Evolutionary conservation across 2,888 invertebrate species (phyloP).

Genomic region (Actias luna): DNA sequence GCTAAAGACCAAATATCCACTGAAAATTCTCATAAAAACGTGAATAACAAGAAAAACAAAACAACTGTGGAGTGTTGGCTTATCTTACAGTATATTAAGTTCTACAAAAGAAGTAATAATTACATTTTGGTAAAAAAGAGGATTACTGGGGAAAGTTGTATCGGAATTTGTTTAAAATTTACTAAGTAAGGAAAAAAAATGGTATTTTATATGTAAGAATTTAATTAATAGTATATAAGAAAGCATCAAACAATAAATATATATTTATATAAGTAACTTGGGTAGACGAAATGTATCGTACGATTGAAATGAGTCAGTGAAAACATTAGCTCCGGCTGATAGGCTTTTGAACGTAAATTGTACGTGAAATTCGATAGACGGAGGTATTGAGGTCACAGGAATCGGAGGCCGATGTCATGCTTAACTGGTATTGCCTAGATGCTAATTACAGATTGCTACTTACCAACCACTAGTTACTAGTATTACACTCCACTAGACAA

Average conservation of each 20-base stretch:
- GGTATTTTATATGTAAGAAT: not conserved
- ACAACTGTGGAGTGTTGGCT: too few relatives aligned
- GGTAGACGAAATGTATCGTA: constrained; percentile 38
- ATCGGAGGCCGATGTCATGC: constrained; percentile 37
- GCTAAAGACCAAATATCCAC: too few relatives aligned
- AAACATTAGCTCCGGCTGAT: constrained; percentile 75
- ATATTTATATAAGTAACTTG: constrained; percentile 44
- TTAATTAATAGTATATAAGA: not conserved
- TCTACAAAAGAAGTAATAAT: too few relatives aligned
- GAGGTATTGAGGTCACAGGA: constrained; percentile 54
- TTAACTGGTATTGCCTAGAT: constrained; percentile 44
- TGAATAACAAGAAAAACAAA: too few relatives aligned
- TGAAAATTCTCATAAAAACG: too few relatives aligned
- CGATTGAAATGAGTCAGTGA: constrained; percentile 64
- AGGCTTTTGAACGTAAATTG: constrained; percentile 75
- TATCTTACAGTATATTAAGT: too few relatives aligned
- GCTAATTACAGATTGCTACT: constrained; percentile 30
- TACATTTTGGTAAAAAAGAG: too few relatives aligned
- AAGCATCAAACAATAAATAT: not conserved
- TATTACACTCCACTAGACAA: not conserved
- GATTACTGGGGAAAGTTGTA: too few relatives aligned
- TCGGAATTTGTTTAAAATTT: not conserved
- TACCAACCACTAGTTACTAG: not conserved
- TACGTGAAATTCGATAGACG: constrained; percentile 74
- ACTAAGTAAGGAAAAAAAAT: not conserved